phyloP scores from a whole-genome alignment of 92 coral and sea anemone genomes.

The Epizoanthus ramosus region DNA sequence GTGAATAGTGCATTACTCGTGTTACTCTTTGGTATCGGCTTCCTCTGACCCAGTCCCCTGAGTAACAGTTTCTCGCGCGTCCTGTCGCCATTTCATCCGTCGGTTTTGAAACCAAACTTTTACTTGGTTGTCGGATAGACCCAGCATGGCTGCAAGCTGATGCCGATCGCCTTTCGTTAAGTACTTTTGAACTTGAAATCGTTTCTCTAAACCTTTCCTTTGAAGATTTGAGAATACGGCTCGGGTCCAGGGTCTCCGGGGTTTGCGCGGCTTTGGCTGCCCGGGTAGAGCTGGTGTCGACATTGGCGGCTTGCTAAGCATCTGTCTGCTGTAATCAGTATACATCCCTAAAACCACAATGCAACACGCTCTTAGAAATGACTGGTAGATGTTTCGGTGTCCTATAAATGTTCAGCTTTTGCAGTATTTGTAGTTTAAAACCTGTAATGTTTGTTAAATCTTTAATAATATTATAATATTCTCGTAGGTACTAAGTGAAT shows the following conservation, averaged over 20 bases:
- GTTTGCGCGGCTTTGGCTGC: constrained; percentile 92
- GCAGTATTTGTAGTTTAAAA: too few species aligned
- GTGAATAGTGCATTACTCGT: not conserved
- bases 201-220: constrained; percentile 96
- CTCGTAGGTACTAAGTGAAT: too few species aligned
- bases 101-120: constrained; percentile 99
- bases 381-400: too few species aligned
- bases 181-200: constrained; percentile 96
- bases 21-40: constrained; percentile 30
- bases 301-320: constrained; percentile 62
- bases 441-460: too few species aligned
- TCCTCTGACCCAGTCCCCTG: constrained; percentile 63
- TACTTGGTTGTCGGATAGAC: constrained; percentile 96
- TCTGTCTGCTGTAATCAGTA: constrained; percentile 48
- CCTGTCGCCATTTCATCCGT: constrained; percentile 99
- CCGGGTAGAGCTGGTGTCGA: constrained; percentile 71
- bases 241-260: constrained; percentile 99
- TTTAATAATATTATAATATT: too few species aligned
- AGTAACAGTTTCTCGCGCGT: constrained; percentile 83
- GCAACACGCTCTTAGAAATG: not conserved
- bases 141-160: constrained; percentile 96
- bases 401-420: too few species aligned
- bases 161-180: constrained; percentile 98
- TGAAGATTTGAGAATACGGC: constrained; percentile 99
- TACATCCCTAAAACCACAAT: constrained; percentile 47